Base-by-base conservation (phyloP, 2,888 invertebrate genomes). In the Hofmannophila pseudospretella region DNA sequence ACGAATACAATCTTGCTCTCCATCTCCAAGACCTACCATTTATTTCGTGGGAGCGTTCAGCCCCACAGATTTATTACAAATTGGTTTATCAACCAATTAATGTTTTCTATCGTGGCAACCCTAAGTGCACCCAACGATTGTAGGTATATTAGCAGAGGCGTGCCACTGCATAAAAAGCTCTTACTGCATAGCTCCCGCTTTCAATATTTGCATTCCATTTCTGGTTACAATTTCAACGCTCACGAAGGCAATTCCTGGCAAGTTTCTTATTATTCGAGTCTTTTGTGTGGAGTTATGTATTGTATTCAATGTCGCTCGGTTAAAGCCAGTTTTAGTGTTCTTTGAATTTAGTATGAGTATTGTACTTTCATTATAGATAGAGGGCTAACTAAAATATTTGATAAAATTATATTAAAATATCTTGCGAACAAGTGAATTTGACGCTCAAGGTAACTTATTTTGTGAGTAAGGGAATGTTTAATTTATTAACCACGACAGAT, bases 151-250 rank as follows among this genome's bases (percentile, higher is more conserved):
- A 33, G 32, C 63, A 57, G 51, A 62, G 55, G 56, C 77, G 75
- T 75, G 76, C 67, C 45, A 42, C 57, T 54, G 76, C 77, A 78
- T 79, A 78, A 78, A 78, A 77, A 75, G 67, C 68, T 65, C 65
- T 60, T 51, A 58, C 61, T 61, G 64, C 67, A 64, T 58, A 55
- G 66, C 62, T 55, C 59, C 58, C 58, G 65, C 59, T 69, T 77
- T 66, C 76, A 79, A 75, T 80, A 80, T 80, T 82, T 78, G 73
- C 72, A 71, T 80, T 79, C 69, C 74, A 79, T 78, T 80, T 71
- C 75, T 67, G 64, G 67, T 60, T 64, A 67, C 64, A 65, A 67
- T 70, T 69, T 62, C 54, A 59, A 51, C 44, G 51, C 55, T 49
- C 56, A 50, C 58, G 59, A 54, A 67, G 60, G 68, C 67, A 70